Evolutionary conservation across 2,797 vertebrate genomes (phyloP).

Genomic region (Oceanodroma leucorhoa): DNA sequence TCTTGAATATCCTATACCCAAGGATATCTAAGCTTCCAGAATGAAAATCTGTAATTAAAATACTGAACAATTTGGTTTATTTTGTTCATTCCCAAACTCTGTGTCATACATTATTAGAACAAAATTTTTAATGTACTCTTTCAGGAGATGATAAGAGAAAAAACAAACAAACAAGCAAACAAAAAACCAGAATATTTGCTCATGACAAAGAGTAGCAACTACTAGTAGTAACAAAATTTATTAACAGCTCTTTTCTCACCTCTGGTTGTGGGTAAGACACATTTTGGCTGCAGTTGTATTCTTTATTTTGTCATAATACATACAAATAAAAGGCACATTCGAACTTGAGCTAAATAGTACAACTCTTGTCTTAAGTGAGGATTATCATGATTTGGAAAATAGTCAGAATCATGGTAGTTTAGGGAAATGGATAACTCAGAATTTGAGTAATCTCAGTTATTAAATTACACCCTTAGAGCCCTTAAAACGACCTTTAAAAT

Average conservation of each 20-base stretch:
- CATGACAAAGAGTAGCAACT: neutral
- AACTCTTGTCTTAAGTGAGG: neutral
- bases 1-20: neutral
- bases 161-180: neutral
- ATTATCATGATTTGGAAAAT: neutral
- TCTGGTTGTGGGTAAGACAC: rapidly evolving
- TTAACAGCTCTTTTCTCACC: neutral
- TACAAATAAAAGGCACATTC: neutral
- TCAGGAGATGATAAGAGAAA: neutral
- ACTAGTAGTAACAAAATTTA: neutral
- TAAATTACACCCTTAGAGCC: neutral
- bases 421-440: neutral
- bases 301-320: neutral
- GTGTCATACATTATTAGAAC: rapidly evolving
- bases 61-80: neutral
- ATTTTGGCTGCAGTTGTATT: neutral
- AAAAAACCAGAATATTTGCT: neutral
- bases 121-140: neutral
- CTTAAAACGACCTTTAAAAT: neutral
- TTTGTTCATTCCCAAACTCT: neutral
- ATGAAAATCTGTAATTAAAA: neutral
- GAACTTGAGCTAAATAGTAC: neutral
- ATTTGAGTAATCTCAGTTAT: neutral
- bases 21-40: neutral
- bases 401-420: neutral